Conservation (phyloP, 2,797 vertebrate species). For the Merluccius polli region DNA sequence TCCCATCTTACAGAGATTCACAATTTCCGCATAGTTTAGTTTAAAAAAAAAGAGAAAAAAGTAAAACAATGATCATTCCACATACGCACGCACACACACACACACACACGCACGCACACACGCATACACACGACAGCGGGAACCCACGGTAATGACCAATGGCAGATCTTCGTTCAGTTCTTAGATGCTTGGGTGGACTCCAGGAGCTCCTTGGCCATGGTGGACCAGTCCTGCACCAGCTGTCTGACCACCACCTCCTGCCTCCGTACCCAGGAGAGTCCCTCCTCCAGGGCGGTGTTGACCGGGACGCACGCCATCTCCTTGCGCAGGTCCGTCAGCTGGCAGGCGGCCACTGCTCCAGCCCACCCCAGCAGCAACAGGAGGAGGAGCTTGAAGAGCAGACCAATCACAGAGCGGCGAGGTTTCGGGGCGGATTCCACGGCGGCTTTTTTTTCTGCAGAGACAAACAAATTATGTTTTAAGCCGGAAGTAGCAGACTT, state of each 20-base stretch:
- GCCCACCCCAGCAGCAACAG: constrained; percentile 73
- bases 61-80: constrained; percentile 14
- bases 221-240: constrained; percentile 78
- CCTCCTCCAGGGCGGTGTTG: constrained; percentile 74
- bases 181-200: constrained; percentile 62
- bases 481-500: no score
- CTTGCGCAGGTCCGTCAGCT: constrained; percentile 76
- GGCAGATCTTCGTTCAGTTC: constrained; percentile 36
- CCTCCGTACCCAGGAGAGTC: constrained; percentile 75
- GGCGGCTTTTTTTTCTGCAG: constrained; percentile 65
- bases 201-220: constrained; percentile 53
- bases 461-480: background rate
- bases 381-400: constrained; percentile 78
- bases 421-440: constrained; percentile 59
- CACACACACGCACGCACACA: background rate
- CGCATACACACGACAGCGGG: background rate
- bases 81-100: background rate
- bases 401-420: constrained; percentile 65
- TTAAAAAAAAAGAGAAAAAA: constrained; percentile 7
- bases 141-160: background rate
- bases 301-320: constrained; percentile 78
- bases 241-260: constrained; percentile 76
- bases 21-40: constrained; percentile 33
- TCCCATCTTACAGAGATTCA: constrained; percentile 33
- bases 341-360: constrained; percentile 71